These are phyloP conservation scores for Drosophila mojavensis DNA, from an alignment of 1,140 invertebrate species.

Conservation along the genomic window DNA sequence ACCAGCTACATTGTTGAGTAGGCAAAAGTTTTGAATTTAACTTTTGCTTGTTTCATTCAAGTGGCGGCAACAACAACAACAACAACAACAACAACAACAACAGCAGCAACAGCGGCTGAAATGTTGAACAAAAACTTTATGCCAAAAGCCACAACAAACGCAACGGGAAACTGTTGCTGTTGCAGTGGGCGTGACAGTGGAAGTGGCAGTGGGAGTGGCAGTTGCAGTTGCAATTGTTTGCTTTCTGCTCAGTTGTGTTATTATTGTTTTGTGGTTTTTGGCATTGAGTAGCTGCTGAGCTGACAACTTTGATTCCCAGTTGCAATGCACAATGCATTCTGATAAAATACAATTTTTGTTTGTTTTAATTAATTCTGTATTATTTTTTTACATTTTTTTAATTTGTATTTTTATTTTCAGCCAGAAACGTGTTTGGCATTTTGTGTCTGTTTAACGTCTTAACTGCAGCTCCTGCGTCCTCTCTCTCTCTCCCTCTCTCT, in stretches of 20 bases:
- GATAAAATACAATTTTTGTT: constrained; percentile 71
- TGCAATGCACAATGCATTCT: constrained; percentile 24
- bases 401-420: constrained; percentile 9
- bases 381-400: constrained; percentile 26
- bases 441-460: constrained; percentile 64
- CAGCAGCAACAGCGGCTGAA: constrained; percentile 14
- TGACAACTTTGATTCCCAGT: constrained; percentile 40
- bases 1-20: constrained; percentile 38
- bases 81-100: too few species aligned
- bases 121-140: constrained; percentile 69
- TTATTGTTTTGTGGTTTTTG: constrained; percentile 57
- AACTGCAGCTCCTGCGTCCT: constrained; percentile 14
- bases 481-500: too few species aligned
- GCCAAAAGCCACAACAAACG: constrained; percentile 37
- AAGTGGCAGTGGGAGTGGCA: constrained; percentile 23
- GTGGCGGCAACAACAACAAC: constrained; percentile 47
- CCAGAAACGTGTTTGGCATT: constrained; percentile 64
- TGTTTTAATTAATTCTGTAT: constrained; percentile 73
- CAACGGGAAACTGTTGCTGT: constrained; percentile 29
- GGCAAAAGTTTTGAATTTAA: constrained; percentile 66
- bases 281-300: constrained; percentile 26
- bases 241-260: constrained; percentile 32
- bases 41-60: constrained; percentile 76
- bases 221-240: constrained; percentile 22
- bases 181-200: constrained; percentile 17